Percentiles rank a stretch among this genome's conserved stretches.
phyloP scores from a whole-genome alignment of 1,140 invertebrate genomes.

The Drosophila littoralis region DNA sequence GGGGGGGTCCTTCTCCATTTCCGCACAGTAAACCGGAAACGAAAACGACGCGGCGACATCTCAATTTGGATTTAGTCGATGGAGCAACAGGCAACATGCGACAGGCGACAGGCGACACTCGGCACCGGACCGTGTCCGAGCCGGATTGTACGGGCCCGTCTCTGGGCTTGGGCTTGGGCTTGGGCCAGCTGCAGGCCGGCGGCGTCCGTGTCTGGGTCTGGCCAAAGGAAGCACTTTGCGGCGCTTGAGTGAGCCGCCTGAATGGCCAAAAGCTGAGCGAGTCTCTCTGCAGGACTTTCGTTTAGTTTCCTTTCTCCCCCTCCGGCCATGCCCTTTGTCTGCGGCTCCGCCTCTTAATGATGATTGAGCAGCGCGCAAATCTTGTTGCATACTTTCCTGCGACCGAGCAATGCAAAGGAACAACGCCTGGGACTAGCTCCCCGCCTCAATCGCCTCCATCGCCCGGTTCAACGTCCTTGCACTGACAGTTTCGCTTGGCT shows the following conservation, averaged over 20 bases:
- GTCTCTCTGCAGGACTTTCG: conserved; percentile 42
- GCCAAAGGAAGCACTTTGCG: conserved; percentile 74
- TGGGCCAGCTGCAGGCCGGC: neutral
- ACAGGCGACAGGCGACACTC: neutral
- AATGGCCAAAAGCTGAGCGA: conserved; percentile 57
- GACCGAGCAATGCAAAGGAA: conserved; percentile 49
- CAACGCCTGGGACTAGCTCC: neutral
- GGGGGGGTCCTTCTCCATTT: too few relatives aligned
- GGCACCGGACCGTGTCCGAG: neutral
- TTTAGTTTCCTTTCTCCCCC: neutral
- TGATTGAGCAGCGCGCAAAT: conserved; percentile 70
- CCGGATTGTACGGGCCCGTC: neutral
- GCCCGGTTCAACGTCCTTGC: conserved; percentile 37
- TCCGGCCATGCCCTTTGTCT: conserved; percentile 12
- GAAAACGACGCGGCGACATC: conserved; percentile 64
- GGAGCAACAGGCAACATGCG: conserved; percentile 31
- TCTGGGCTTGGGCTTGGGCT: neutral
- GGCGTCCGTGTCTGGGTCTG: conserved; percentile 13
- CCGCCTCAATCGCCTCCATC: neutral
- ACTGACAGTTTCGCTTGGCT: conserved; percentile 60
- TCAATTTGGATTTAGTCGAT: conserved; percentile 52
- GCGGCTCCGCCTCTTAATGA: conserved; percentile 48
- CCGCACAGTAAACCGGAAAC: conserved; percentile 48
- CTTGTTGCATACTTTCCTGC: conserved; percentile 67
- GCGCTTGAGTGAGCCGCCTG: conserved; percentile 69